Conservation (phyloP, 2,113 vertebrate species). For the Oenanthe oenanthe region DNA sequence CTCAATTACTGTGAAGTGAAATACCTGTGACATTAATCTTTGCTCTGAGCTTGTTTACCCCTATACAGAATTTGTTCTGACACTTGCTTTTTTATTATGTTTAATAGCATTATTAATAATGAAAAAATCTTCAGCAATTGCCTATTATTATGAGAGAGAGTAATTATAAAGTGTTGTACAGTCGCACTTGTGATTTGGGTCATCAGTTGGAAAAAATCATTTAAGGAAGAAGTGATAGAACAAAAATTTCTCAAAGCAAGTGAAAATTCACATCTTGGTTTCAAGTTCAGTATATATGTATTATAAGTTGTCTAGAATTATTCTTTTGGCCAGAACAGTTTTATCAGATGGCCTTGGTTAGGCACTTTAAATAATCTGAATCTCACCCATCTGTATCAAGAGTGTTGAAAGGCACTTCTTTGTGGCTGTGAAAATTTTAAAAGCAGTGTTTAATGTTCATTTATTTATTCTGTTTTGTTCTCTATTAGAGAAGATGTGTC, state of each 20-base stretch:
- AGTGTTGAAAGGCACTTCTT: not conserved
- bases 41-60: not conserved
- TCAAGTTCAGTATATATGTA: not conserved
- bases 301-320: not conserved
- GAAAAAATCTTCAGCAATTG: not conserved
- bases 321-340: not conserved
- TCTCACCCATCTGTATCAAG: not conserved
- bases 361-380: not conserved
- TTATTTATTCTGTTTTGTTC: not conserved
- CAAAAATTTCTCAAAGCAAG: not conserved
- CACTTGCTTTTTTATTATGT: not conserved
- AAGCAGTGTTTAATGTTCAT: not conserved
- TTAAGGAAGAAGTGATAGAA: not conserved
- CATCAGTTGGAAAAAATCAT: not conserved
- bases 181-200: not conserved
- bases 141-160: not conserved
- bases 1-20: not conserved
- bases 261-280: not conserved
- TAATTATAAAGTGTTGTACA: not conserved
- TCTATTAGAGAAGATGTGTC: not conserved
- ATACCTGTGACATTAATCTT: not conserved
- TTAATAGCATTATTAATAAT: slow-evolving; percentile 10
- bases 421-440: not conserved
- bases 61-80: not conserved
- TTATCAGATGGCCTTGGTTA: not conserved